Base-by-base conservation (phyloP, 2,113 vertebrate genomes). In the Erpornis zantholeuca region DNA sequence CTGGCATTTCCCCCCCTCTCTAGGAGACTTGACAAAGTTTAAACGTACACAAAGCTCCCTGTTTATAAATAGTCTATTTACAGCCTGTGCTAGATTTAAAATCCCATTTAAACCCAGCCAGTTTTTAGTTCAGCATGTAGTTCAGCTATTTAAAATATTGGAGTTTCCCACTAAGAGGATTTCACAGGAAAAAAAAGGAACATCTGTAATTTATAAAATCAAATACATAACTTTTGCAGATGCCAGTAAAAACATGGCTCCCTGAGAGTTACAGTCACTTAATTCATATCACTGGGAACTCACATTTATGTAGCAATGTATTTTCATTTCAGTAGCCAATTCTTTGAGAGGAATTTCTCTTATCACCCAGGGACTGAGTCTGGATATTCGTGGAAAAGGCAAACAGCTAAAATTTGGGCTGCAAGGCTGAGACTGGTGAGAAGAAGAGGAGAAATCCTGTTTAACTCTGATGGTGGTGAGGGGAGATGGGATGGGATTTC, bases 41-140 rank as follows among this genome's bases (percentile, higher is more conserved):
- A 79, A 91, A 57, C 25, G 47, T 6, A 79, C 36, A 72, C 44
- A 85, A 85, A 70, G 49, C 57, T 61, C 85, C 65, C 83, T 95
- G 89, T 92, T 95, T 90, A 96, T 85, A 93, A 94, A 82, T 33
- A 77, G 72, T 25, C 82, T 84, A 85, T 91, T 95, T 88, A 50
- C 61, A 93, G 76, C 15, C 60, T 52, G 40, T 29, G 59, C n/a
- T 90, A 50, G 65, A 82, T 95, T 91, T 80, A 94, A 96, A 96
- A 90, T 88, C 81, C 11, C 49, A 56, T 93, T 88, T 86, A 64
- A 90, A 90, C 64, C 56, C 29, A 79, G 50, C 11, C 69, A 92
- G 59, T 14, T 82, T 50, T 85, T 63, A 84, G 80, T 83, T 72
- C 68, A 88, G 71, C 54, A 54, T 60, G 49, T 69, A 50, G 31